Evolutionary conservation across 2,113 vertebrate genomes (phyloP).

Genomic region (Monopterus albus): DNA sequence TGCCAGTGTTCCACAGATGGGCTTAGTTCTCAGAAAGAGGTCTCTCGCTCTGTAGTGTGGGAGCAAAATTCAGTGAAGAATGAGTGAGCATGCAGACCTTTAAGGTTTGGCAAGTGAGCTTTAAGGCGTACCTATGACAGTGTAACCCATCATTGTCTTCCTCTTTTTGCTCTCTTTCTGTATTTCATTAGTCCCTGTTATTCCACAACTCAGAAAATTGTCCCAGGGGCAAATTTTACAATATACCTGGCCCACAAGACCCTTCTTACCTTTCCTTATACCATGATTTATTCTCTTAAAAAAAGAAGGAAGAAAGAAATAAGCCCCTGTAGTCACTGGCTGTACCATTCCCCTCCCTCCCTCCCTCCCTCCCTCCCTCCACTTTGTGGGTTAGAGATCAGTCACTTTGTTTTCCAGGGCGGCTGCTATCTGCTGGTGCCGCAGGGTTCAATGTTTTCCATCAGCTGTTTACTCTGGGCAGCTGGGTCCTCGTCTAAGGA

Average conservation of each 20-base stretch:
- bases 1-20: constrained; percentile 74
- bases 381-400: constrained; percentile 88
- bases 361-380: constrained; percentile 11
- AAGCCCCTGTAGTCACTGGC: constrained; percentile 73
- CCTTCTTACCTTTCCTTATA: constrained; percentile 49
- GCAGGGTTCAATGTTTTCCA: too few species aligned
- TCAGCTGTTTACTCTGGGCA: constrained; percentile 98
- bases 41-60: constrained; percentile 58
- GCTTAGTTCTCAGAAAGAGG: constrained; percentile 69
- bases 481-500: constrained; percentile 95
- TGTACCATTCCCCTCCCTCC: constrained; percentile 40
- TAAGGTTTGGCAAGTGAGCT: constrained; percentile 78
- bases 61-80: constrained; percentile 59
- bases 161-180: constrained; percentile 48
- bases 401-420: constrained; percentile 98
- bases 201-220: constrained; percentile 46
- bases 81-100: constrained; percentile 64
- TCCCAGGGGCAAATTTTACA: constrained; percentile 33
- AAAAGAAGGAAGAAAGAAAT: constrained; percentile 38
- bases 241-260: constrained; percentile 34
- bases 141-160: constrained; percentile 55
- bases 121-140: constrained; percentile 78
- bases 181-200: constrained; percentile 56
- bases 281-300: constrained; percentile 46
- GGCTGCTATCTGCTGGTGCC: constrained; percentile 96